Base-by-base conservation (phyloP, 2,888 invertebrate genomes). In the Cheilosia variabilis region DNA sequence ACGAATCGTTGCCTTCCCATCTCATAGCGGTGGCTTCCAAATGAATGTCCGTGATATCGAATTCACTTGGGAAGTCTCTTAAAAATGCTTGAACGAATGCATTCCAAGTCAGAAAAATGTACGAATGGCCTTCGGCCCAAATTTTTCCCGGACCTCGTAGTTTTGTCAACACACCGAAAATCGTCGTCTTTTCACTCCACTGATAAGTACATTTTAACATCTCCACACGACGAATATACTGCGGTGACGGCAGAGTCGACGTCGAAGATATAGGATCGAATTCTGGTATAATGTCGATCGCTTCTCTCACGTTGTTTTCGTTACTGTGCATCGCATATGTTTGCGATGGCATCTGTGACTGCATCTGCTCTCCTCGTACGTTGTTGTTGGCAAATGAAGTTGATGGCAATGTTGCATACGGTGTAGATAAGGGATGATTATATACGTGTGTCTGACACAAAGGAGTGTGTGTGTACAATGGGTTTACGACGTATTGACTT, bases 261-360 rank as follows among this genome's bases (percentile, higher is more conserved):
- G 9, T 2, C 1, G 34, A 34, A 34, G 34, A 34, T 6, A 2
- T 34, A 0, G 27, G 17, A 62, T 27, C 45, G 45, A 62, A 45
- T 24, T 27, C n/a, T 0, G 43, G 62, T 9, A 62, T 62, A 19
- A 62, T 45, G 17, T 24, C 45, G 43, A n/a, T 45, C 27, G 17
- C 41, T 37, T 62, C 43, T n/a, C 43, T n/a, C 3, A 62, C 45
- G 43, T 45, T 45, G 24, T 62, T 62, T n/a, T 37, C 34, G n/a
- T 57, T 57, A 37, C 19, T 57, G 17, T 37, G 37, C 7, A 27
- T n/a, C 4, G n/a, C 27, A n/a, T 1, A 24, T 63, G 4, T 13
- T 4, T 43, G 4, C 10, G 5, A 43, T 43, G 43, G 15, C 43
- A 43, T 43, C 10, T n/a, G 43, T 43, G n/a, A 43, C 43, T 43